Evolutionary conservation across 2,113 vertebrate genomes (phyloP), one percentile per base, ranked within the genome.

Genomic region (Theropithecus gelada): DNA sequence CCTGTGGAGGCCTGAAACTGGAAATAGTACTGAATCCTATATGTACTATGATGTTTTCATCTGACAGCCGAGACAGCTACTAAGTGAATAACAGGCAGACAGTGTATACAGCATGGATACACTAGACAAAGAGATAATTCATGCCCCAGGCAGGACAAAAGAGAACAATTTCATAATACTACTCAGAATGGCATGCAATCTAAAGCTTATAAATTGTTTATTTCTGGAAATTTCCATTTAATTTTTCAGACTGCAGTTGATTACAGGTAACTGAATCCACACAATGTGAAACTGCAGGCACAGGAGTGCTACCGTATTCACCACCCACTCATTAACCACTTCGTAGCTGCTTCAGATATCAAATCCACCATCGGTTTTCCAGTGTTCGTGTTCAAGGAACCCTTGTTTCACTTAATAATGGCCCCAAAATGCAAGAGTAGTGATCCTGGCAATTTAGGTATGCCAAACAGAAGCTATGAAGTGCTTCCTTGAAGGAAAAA

Each of bases 271-370:
- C 35, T 22, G 52, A 92, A 86, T 25, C 6, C 14, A 32, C 61
- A 14, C 32, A 59, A 40, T 30, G 7, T 40, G 40, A 48, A 48
- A 16, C 38, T 20, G 17, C 13, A 8, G 38, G 23, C n/a, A 40
- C 10, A 1, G 5, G 23, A 25, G 0, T 3, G 70, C 8, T 30
- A 6, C 14, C 64, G 18, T 40, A 50, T 35, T 35, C 14, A 1
- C 17, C 20, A 35, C 45, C 32, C 18, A 9, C 45, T 50, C 76
- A 35, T 50, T 50, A 32, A 30, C 30, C 43, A 78, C 45, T 78
- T 78, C 11, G 45, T 22, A 50, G 45, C 45, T 50, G 48, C 32
- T 30, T 79, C 16, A 17, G 48, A 35, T 20, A 35, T 3, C 76
- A 35, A 5, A 35, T 35, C 30, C 2, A 35, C 30, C 6, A 17